These are phyloP conservation scores for Myxocyprinus asiaticus DNA, from an alignment of 2,113 vertebrate species.

Conservation along the genomic window DNA sequence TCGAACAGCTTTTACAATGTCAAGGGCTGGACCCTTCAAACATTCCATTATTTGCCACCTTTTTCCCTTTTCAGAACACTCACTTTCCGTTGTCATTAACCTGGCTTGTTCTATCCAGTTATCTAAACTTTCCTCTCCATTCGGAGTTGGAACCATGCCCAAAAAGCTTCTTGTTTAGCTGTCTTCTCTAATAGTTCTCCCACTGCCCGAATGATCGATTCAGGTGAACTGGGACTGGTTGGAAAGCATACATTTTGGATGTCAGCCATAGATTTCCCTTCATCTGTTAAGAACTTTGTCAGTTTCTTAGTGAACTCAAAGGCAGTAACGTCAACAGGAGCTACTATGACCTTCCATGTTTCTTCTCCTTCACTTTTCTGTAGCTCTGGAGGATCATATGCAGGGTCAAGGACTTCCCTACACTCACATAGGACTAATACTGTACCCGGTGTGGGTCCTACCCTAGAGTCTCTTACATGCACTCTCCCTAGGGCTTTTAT, in stretches of 20 bases:
- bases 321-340: background rate
- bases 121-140: constrained; percentile 16
- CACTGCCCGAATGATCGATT: background rate
- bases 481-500: background rate
- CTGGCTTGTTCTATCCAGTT: constrained; percentile 12
- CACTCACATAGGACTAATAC: background rate
- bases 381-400: too few species aligned
- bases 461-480: background rate
- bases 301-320: background rate
- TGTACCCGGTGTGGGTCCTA: background rate
- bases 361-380: too few species aligned
- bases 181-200: constrained; percentile 1
- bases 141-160: constrained; percentile 6
- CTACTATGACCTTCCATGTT: background rate
- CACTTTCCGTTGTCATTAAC: constrained; percentile 12
- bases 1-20: background rate
- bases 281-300: background rate
- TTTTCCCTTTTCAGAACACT: constrained; percentile 26
- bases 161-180: background rate
- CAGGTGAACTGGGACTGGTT: background rate
- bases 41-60: constrained; percentile 17
- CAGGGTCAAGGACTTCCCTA: background rate
- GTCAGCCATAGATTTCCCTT: background rate
- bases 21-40: background rate
- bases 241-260: background rate